phyloP scores from a whole-genome alignment of 1,140 invertebrate genomes.

The Drosophila setifemur region DNA sequence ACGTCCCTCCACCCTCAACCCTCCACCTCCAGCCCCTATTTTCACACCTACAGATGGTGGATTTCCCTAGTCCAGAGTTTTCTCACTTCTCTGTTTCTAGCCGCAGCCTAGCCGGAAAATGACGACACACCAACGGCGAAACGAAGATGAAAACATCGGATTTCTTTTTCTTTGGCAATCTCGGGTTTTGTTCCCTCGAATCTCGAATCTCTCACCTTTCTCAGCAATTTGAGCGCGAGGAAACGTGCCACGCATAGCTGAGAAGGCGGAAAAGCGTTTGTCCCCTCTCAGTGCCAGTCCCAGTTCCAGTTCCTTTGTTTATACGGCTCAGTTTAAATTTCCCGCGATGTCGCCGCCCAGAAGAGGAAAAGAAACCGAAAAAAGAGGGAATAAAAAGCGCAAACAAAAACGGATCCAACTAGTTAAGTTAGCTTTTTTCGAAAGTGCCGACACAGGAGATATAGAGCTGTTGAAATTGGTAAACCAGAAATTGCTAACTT shows the following conservation, averaged over 20 bases:
- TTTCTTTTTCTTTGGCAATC: constrained; percentile 30
- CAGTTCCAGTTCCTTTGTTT: constrained; percentile 20
- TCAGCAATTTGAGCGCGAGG: constrained; percentile 28
- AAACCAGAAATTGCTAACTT: background rate
- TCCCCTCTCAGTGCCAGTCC: background rate
- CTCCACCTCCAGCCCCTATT: background rate
- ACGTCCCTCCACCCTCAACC: background rate
- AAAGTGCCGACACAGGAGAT: constrained; percentile 19
- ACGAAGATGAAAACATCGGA: constrained; percentile 14
- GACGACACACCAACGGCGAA: constrained; percentile 6
- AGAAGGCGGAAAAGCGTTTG: constrained; percentile 42
- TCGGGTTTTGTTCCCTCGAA: constrained; percentile 42
- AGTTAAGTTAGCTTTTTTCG: constrained; percentile 34
- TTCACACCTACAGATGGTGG: constrained; percentile 21
- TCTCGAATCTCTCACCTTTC: constrained; percentile 53
- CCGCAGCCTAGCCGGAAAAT: constrained; percentile 26
- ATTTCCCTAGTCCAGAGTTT: constrained; percentile 31
- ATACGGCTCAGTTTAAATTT: constrained; percentile 34
- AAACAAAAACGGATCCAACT: constrained; percentile 41
- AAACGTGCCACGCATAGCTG: constrained; percentile 52
- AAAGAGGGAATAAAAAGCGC: background rate
- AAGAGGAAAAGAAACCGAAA: constrained; percentile 5
- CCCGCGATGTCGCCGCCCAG: constrained; percentile 29
- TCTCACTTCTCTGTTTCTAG: constrained; percentile 35
- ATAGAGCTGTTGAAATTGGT: background rate